These are phyloP conservation scores for Nesogale talazaci DNA, from an alignment of 2,113 vertebrate species.

Conservation along the genomic window DNA sequence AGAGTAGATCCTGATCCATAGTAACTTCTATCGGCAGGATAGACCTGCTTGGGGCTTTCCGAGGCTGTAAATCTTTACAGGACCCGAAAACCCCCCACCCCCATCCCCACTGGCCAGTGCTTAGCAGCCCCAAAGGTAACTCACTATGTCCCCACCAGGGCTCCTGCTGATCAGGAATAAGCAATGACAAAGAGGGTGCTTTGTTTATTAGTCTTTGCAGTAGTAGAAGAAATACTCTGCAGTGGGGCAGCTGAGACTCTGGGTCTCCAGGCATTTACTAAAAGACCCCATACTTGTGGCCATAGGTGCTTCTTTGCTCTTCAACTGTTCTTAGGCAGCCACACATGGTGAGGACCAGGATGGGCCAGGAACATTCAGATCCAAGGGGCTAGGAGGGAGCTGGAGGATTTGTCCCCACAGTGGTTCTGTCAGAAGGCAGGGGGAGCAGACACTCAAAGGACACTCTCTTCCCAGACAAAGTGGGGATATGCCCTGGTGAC, in stretches of 20 bases:
- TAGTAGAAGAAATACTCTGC: not conserved
- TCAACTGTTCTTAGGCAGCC: not conserved
- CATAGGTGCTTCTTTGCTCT: not conserved
- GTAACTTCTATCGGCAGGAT: too few species aligned
- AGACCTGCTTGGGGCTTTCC: too few species aligned
- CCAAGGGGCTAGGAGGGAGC: not conserved
- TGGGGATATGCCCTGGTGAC: rapidly evolving
- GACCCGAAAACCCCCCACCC: too few species aligned
- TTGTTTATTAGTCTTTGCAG: not conserved
- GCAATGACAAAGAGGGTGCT: not conserved
- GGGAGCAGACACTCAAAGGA: not conserved
- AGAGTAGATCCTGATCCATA: too few species aligned
- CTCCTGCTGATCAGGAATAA: not conserved
- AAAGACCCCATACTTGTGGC: not conserved
- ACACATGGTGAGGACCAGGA: not conserved
- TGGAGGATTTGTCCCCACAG: not conserved
- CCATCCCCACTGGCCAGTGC: too few species aligned
- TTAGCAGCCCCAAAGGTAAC: too few species aligned
- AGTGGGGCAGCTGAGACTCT: not conserved
- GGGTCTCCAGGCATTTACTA: not conserved
- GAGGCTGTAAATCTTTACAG: too few species aligned
- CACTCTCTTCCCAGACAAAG: not conserved
- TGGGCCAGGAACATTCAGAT: not conserved
- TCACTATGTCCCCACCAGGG: too few species aligned
- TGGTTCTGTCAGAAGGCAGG: not conserved